A percentile compares a stretch with the other conserved stretches of the same genome.
These are phyloP conservation scores for Tachina lurida DNA, from an alignment of 2,888 invertebrate species.

Conservation along the genomic window DNA sequence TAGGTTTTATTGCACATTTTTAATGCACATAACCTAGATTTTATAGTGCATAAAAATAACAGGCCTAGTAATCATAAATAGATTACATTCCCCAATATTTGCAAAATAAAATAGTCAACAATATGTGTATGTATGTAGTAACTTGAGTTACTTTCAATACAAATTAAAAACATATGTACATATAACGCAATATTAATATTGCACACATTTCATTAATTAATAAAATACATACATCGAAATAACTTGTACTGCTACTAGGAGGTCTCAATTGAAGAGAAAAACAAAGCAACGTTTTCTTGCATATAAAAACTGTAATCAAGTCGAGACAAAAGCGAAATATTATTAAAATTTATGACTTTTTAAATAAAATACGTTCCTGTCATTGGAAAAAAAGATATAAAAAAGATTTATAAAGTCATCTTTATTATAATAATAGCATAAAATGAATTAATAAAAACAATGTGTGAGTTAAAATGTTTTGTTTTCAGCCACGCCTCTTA, in stretches of 20 bases:
- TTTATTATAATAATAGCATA: constrained; percentile 63
- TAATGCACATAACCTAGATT: no score
- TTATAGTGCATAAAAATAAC: no score
- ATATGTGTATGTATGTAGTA: not conserved
- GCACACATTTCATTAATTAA: not conserved
- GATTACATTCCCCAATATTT: no score
- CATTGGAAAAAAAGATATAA: constrained; percentile 56
- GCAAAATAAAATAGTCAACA: no score
- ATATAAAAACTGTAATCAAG: constrained; percentile 23
- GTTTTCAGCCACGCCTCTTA: constrained; percentile 58
- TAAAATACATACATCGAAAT: not conserved
- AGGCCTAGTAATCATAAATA: no score
- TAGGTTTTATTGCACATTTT: no score
- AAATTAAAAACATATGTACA: not conserved
- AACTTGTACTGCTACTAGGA: constrained; percentile 22
- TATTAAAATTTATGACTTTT: constrained; percentile 28
- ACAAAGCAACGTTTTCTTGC: not conserved
- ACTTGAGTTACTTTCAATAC: not conserved
- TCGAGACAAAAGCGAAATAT: constrained; percentile 19
- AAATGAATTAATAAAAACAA: constrained; percentile 26
- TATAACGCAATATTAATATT: constrained; percentile 7
- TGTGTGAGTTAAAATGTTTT: constrained; percentile 38
- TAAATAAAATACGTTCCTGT: constrained; percentile 36
- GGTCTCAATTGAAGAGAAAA: constrained; percentile 51
- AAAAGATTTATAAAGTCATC: constrained; percentile 61